Percentiles rank a stretch among this genome's conserved stretches.
Evolutionary conservation across 1,140 invertebrate species (phyloP).

Genomic region (Drosophila ananassae): DNA sequence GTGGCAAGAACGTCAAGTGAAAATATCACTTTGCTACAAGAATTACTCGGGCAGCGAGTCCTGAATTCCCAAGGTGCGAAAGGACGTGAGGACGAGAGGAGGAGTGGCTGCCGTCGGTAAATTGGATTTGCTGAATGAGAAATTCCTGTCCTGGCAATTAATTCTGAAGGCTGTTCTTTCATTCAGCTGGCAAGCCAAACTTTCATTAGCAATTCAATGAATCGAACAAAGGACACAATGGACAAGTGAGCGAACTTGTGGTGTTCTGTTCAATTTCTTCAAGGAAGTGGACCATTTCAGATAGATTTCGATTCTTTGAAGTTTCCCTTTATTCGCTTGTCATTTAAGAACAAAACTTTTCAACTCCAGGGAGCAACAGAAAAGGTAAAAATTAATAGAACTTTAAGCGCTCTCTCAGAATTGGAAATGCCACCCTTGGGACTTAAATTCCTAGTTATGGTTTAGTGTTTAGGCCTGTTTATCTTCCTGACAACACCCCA

Average conservation of each 20-base stretch:
- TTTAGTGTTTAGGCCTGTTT: no score
- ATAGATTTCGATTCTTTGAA: background rate
- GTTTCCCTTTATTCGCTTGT: background rate
- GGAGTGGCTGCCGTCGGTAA: constrained; percentile 39
- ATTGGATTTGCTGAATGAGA: constrained; percentile 45
- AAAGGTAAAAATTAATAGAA: background rate
- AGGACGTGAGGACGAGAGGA: background rate
- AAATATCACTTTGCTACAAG: constrained; percentile 17
- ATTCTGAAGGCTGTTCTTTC: constrained; percentile 12
- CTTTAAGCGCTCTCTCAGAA: background rate
- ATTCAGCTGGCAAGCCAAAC: constrained; percentile 5
- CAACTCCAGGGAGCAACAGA: background rate
- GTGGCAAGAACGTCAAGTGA: constrained; percentile 26
- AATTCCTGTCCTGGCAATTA: constrained; percentile 40
- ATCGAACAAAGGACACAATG: constrained; percentile 13
- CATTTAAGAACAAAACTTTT: no score
- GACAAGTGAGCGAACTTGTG: background rate
- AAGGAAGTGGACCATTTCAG: background rate
- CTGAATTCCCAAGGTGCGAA: constrained; percentile 3
- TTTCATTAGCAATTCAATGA: constrained; percentile 40
- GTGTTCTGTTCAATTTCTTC: constrained; percentile 9
- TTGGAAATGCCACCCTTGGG: no score
- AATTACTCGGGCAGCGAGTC: constrained; percentile 20
- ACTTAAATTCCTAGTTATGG: no score
- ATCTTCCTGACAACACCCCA: background rate